Evolutionary conservation across 1,140 invertebrate genomes (phyloP).

Genomic region (Halesus radiatus): DNA sequence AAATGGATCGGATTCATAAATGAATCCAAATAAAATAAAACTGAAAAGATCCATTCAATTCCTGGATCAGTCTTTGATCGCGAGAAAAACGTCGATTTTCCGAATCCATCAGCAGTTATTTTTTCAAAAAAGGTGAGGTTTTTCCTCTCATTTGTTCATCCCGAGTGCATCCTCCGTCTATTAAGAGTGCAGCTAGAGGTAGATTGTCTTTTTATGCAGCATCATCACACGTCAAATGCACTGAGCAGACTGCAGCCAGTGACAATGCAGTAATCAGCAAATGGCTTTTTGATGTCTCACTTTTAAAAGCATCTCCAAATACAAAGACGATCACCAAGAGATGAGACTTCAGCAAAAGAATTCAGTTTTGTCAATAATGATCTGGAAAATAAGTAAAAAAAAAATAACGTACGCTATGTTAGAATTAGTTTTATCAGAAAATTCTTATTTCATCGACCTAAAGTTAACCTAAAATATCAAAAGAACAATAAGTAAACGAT

Average conservation of each 20-base stretch:
- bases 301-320: conserved; percentile 45
- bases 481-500: too few species aligned
- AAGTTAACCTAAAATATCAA: too few species aligned
- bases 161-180: conserved; percentile 19
- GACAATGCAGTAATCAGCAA: conserved; percentile 55
- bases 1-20: too few species aligned
- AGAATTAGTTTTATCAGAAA: too few species aligned
- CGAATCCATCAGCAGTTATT: conserved; percentile 1
- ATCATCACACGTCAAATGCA: conserved; percentile 50
- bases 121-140: background rate
- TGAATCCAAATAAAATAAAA: background rate
- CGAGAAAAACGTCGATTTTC: background rate
- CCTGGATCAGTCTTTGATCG: background rate
- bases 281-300: conserved; percentile 57
- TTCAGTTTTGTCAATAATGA: too few species aligned
- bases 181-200: conserved; percentile 34
- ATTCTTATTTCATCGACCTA: too few species aligned
- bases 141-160: conserved; percentile 5
- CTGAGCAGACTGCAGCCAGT: background rate
- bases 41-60: background rate
- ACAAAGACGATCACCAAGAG: conserved; percentile 12
- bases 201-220: conserved; percentile 49
- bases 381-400: too few species aligned
- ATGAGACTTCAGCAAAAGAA: background rate
- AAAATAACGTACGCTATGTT: too few species aligned